Evolutionary conservation across 2,113 vertebrate species (phyloP).

Genomic region (Limanda limanda): DNA sequence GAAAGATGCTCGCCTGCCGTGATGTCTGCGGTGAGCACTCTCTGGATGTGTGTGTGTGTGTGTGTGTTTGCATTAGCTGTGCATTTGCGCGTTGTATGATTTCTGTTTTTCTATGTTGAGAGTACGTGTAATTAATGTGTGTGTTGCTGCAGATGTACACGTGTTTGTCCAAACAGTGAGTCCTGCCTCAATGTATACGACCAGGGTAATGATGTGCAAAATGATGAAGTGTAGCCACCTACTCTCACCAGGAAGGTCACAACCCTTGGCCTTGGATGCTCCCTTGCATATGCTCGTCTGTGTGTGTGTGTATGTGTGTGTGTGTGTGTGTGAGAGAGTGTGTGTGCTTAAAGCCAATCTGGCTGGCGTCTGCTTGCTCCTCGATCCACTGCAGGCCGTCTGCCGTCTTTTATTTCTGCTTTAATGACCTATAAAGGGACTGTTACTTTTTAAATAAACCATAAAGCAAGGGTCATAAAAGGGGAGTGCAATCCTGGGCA

Average conservation of each 20-base stretch:
- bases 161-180: conserved; percentile 3
- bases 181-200: conserved; percentile 9
- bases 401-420: conserved; percentile 81
- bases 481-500: conserved; percentile 76
- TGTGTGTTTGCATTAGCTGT: not conserved
- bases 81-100: conserved; percentile 27
- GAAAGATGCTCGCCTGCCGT: conserved; percentile 11
- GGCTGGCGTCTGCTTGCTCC: conserved; percentile 71
- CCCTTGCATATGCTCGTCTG: conserved; percentile 35
- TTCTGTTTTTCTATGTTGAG: not conserved
- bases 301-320: conserved; percentile 18
- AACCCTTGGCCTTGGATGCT: conserved; percentile 67
- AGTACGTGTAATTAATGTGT: conserved; percentile 7
- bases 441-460: conserved; percentile 86
- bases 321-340: conserved; percentile 11
- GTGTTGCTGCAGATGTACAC: not conserved
- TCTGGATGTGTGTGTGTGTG: not conserved
- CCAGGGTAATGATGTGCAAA: conserved; percentile 50
- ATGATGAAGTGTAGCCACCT: conserved; percentile 44
- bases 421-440: conserved; percentile 86
- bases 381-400: conserved; percentile 70
- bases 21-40: conserved; percentile 16
- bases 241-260: conserved; percentile 49
- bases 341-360: conserved; percentile 58
- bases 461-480: conserved; percentile 84